Conservation (phyloP, 2,888 invertebrate genomes). For the Drosophila eohydei region DNA sequence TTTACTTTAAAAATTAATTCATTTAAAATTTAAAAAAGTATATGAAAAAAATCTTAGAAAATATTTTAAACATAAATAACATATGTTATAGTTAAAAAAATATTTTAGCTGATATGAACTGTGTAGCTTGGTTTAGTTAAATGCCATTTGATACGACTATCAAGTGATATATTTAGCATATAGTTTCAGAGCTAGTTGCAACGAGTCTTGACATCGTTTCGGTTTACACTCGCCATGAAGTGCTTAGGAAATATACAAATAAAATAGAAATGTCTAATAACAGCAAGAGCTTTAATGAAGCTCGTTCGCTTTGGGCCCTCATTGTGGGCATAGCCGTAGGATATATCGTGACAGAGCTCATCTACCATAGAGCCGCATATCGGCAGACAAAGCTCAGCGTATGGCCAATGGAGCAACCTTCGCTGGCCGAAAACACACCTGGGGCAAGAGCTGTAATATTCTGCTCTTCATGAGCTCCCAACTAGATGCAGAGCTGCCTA, state of each 20-base stretch:
- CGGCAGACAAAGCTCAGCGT: too few species aligned
- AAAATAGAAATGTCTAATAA: neutral
- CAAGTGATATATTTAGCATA: neutral
- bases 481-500: neutral
- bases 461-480: slow-evolving; percentile 2
- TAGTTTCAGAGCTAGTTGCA: too few species aligned
- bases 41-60: too few species aligned
- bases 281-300: neutral
- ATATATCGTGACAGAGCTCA: neutral
- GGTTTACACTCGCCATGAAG: neutral
- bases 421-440: neutral
- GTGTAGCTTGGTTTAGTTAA: neutral
- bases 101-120: neutral
- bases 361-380: neutral
- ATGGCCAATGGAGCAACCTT: neutral
- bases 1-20: too few species aligned
- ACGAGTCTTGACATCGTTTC: neutral
- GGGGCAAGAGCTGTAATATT: slow-evolving; percentile 1
- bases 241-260: too few species aligned
- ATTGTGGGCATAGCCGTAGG: neutral
- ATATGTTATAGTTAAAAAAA: too few species aligned
- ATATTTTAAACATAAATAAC: too few species aligned
- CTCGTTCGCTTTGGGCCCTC: neutral
- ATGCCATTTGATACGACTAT: neutral
- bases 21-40: too few species aligned